Evolutionary conservation across 2,113 vertebrate species (phyloP), one percentile per base, ranked within the genome.

Genomic region (Siniperca chuatsi): DNA sequence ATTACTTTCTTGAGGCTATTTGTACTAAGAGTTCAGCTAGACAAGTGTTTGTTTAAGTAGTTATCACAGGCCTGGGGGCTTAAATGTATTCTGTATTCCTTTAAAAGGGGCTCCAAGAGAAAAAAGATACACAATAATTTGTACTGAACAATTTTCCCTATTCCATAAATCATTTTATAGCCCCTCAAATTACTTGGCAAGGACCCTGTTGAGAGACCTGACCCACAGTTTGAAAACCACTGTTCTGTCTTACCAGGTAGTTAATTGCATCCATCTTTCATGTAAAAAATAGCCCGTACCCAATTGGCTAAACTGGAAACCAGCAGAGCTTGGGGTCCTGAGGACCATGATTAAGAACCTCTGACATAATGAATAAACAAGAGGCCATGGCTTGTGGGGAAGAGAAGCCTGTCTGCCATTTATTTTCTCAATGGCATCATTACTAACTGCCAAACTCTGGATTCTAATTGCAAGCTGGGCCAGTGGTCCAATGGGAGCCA

Each of bases 361-460:
- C 78, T 89, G 87, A 87, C 90, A 89, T 69, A 80, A 81, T 90
- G 86, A 91, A 87, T 91, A 92, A 90, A 91, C 84, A 91, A 48
- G 66, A 87, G 81, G 81, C 75, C 72, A 40, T 16, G 67, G 60
- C 68, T 35, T 90, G 66, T 88, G 74, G 68, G 73, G 73, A 76
- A 79, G 84, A 79, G 52, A 74, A 77, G 78, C 67, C 87, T 77
- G 61, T 78, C 77, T 87, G 81, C 79, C 78, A 89, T 90, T 90
- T 92, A 79, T 90, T 87, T 76, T 72, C 73, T 87, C 57, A 83
- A 77, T 79, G 79, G 80, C 60, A 73, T 90, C 86, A 91, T 93
- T 92, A 95, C 93, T 92, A 90, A 91, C 92, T 92, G 89, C 84
- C 93, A 93, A 87, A 79, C 78, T 64, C 67, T 72, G 85, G 67